Evolutionary conservation across 2,797 vertebrate species (phyloP), one percentile per base, ranked within the genome.

Genomic region (Myripristis jacobus): DNA sequence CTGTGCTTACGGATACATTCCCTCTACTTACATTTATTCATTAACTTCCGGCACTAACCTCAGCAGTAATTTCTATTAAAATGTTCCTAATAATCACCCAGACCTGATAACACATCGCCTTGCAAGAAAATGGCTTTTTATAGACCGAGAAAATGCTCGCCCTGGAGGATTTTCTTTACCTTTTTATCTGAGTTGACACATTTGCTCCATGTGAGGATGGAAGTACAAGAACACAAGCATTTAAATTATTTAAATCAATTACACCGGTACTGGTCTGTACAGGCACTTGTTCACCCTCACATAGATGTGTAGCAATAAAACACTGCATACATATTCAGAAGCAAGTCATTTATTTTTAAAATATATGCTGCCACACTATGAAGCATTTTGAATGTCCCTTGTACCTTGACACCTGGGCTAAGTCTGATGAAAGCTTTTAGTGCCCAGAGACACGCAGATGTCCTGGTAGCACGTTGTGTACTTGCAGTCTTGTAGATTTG

Each of bases 301-400:
- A 52, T 22, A 25, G 55, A 58, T 53, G 38, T 78, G 27, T 22
- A 22, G 61, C 56, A 66, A 9, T 25, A 22, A 10, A 24, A 22
- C 19, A 22, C 6, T 64, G 24, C 61, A 77, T 70, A 63, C 54
- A 66, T 69, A 58, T 61, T 77, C 31, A 75, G 25, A 77, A 7
- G 15, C 47, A 63, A 50, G 43, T 22, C 1, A 70, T 70, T 21
- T 51, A 48, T 75, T 65, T 71, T 80, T 80, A 22, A 83, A 78
- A 16, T 72, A 2, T 53, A 29, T 44, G n/a, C 31, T 25, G 50
- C 41, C 24, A 67, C 22, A 27, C 16, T 12, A 41, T 51, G 31
- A 60, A 68, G 50, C 51, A 59, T 66, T 29, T 29, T 29, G 27
- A 29, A 12, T 47, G 54, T 36, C 12, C 60, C 29, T 76, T 73